Evolutionary conservation across 2,797 vertebrate genomes (phyloP).

Genomic region (Lateolabrax maculatus): DNA sequence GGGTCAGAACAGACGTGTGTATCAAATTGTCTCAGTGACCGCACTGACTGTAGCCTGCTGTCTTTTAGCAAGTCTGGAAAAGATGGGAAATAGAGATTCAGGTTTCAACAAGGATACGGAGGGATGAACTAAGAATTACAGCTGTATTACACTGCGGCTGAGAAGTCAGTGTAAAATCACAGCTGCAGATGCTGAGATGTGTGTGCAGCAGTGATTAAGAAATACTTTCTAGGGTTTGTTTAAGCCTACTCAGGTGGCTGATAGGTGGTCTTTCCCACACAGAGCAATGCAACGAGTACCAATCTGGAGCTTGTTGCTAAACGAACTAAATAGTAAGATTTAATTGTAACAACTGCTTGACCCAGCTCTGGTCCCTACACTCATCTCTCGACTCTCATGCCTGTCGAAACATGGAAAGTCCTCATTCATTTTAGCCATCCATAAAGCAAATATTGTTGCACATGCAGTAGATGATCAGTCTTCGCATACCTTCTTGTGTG

Average conservation of each 20-base stretch:
- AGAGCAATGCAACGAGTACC: not conserved
- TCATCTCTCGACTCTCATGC: slow-evolving; percentile 91
- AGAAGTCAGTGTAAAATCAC: slow-evolving; percentile 54
- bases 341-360: slow-evolving; percentile 66
- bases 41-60: slow-evolving; percentile 54
- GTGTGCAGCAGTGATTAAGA: slow-evolving; percentile 31
- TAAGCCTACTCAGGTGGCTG: slow-evolving; percentile 28
- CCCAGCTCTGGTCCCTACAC: slow-evolving; percentile 51
- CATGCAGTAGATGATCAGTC: slow-evolving; percentile 98
- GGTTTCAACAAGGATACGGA: slow-evolving; percentile 50
- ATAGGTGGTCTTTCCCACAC: slow-evolving; percentile 34
- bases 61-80: slow-evolving; percentile 68
- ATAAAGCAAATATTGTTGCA: slow-evolving; percentile 99
- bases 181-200: slow-evolving; percentile 34
- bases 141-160: slow-evolving; percentile 49
- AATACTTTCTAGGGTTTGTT: slow-evolving; percentile 33
- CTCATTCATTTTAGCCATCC: slow-evolving; percentile 97
- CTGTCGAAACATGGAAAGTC: slow-evolving; percentile 96
- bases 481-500: slow-evolving; percentile 99
- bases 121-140: slow-evolving; percentile 81
- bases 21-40: slow-evolving; percentile 74
- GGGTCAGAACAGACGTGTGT: slow-evolving; percentile 70
- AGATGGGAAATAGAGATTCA: slow-evolving; percentile 67
- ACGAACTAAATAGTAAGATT: slow-evolving; percentile 49
- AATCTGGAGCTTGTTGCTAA: slow-evolving; percentile 10